Percentiles rank a stretch among this genome's conserved stretches.
phyloP scores from a whole-genome alignment of 2,797 vertebrate species.

The Eremophila alpestris region DNA sequence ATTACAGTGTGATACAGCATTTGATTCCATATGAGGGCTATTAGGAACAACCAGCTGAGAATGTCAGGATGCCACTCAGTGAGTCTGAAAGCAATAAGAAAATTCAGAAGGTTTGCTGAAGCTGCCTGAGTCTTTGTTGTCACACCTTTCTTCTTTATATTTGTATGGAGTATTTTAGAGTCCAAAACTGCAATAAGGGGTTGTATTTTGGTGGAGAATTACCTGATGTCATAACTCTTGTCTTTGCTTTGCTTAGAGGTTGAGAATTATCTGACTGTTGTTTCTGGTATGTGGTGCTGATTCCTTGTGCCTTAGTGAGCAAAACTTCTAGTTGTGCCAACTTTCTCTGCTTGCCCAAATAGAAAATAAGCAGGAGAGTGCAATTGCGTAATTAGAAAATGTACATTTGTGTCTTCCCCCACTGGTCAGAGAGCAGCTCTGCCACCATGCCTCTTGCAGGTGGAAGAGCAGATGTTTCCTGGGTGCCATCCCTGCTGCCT shows the following conservation, averaged over 20 bases:
- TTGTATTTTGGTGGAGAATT: background rate
- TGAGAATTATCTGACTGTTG: background rate
- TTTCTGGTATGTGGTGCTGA: background rate
- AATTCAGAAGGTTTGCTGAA: background rate
- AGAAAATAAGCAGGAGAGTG: constrained; percentile 21
- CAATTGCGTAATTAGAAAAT: constrained; percentile 51
- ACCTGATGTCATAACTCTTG: background rate
- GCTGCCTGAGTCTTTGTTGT: background rate
- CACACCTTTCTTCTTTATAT: background rate
- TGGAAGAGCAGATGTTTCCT: constrained; percentile 37
- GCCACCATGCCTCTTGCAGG: background rate
- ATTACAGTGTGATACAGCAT: background rate
- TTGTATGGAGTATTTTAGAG: background rate
- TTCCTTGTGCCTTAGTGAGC: background rate
- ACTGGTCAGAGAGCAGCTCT: constrained; percentile 19
- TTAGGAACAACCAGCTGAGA: background rate
- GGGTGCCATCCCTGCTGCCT: background rate
- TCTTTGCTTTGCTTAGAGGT: background rate
- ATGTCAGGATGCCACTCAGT: background rate
- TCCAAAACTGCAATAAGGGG: background rate
- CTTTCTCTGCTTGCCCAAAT: constrained; percentile 17
- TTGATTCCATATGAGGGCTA: background rate
- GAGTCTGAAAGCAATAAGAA: background rate
- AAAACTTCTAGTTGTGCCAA: constrained; percentile 19
- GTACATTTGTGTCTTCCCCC: background rate